Conservation (phyloP, 2,113 vertebrate species). For the Zeus faber region DNA sequence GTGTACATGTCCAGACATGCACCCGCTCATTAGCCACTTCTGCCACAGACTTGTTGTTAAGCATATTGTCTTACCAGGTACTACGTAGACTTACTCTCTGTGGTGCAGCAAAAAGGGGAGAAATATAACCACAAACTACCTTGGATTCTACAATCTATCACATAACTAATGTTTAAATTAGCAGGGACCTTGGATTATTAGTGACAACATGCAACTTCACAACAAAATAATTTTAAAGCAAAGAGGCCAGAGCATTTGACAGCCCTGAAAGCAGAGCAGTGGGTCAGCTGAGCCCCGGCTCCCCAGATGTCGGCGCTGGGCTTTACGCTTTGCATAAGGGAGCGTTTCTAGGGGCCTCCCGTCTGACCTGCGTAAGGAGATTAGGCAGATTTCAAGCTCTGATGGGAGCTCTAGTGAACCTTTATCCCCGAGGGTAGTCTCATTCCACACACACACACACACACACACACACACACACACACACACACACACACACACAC, state of each 20-base stretch:
- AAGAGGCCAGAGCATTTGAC: not conserved
- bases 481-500: slow-evolving; percentile 22
- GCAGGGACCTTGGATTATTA: not conserved
- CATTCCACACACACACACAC: no score
- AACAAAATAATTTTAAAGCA: not conserved
- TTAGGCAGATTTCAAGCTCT: slow-evolving; percentile 41
- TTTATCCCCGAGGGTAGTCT: slow-evolving; percentile 1
- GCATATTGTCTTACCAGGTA: slow-evolving; percentile 13
- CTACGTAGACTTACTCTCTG: not conserved
- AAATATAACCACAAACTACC: no score
- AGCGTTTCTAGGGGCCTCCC: slow-evolving; percentile 33
- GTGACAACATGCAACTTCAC: not conserved
- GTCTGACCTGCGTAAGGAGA: slow-evolving; percentile 42
- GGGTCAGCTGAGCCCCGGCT: slow-evolving; percentile 24
- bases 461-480: slow-evolving; percentile 12
- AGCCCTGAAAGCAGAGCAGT: not conserved
- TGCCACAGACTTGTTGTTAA: slow-evolving; percentile 59
- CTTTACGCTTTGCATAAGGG: slow-evolving; percentile 16
- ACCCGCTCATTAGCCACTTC: slow-evolving; percentile 55
- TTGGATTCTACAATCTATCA: slow-evolving; percentile 5
- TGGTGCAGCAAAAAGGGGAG: slow-evolving; percentile 12
- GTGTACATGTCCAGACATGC: slow-evolving; percentile 66
- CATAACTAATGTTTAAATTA: not conserved
- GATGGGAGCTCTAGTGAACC: slow-evolving; percentile 32
- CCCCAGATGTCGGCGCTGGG: slow-evolving; percentile 19